Evolutionary conservation across 1,140 invertebrate species (phyloP).

Genomic region (Euborellia annulipes): DNA sequence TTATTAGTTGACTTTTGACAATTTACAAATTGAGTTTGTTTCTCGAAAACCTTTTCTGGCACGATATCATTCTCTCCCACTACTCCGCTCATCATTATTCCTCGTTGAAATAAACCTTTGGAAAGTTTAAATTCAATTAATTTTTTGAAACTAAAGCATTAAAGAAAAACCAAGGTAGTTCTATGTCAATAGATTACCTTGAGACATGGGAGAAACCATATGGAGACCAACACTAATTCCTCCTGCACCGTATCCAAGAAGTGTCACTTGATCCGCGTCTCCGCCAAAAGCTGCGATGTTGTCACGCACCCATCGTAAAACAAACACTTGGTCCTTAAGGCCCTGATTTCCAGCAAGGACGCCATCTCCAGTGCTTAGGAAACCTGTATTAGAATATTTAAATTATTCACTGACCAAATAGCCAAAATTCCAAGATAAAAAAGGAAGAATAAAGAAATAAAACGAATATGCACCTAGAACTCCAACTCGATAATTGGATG

Average conservation of each 20-base stretch:
- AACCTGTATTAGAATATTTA: conserved; percentile 30
- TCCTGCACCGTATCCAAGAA: conserved; percentile 53
- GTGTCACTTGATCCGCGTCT: conserved; percentile 49
- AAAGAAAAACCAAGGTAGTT: too few relatives aligned
- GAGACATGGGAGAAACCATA: conserved; percentile 52
- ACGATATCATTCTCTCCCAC: conserved; percentile 12
- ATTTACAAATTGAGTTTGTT: neutral
- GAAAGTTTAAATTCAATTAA: conserved; percentile 8
- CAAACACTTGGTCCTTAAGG: conserved; percentile 55
- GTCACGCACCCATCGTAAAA: conserved; percentile 52
- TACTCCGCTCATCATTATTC: conserved; percentile 50
- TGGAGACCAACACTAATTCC: conserved; percentile 45
- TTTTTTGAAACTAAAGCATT: neutral
- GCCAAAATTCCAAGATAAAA: too few relatives aligned
- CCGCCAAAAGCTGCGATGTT: conserved; percentile 60
- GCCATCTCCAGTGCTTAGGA: conserved; percentile 44
- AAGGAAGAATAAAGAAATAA: too few relatives aligned
- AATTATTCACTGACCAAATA: neutral
- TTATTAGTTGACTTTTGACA: neutral
- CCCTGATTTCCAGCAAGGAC: conserved; percentile 53
- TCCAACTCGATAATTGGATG: conserved; percentile 38
- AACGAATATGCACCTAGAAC: conserved; percentile 27
- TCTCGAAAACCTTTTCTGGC: neutral
- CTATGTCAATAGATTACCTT: conserved; percentile 32
- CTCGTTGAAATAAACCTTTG: conserved; percentile 47